These are phyloP conservation scores for Platyrinchus mystaceus DNA, from an alignment of 2,797 vertebrate species.

Conservation along the genomic window DNA sequence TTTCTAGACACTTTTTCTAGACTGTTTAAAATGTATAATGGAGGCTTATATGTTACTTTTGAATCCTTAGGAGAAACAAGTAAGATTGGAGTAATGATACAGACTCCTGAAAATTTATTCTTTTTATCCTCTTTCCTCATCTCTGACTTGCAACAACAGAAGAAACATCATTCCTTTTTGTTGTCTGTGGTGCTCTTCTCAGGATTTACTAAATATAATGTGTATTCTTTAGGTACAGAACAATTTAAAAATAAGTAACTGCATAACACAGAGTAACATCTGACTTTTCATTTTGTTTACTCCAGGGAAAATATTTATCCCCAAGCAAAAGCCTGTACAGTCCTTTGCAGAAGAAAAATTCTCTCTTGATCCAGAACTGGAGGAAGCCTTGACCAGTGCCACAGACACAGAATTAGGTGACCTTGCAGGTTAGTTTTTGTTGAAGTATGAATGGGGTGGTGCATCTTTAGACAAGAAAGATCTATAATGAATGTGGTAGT, in stretches of 20 bases:
- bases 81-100: not conserved
- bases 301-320: conserved; percentile 87
- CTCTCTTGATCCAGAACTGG: conserved; percentile 93
- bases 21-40: not conserved
- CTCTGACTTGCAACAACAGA: not conserved
- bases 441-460: not conserved
- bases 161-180: not conserved
- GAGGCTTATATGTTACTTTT: not conserved
- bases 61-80: not conserved
- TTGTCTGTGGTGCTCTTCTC: not conserved
- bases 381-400: conserved; percentile 95
- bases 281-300: not conserved
- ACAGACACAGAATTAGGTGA: conserved; percentile 95
- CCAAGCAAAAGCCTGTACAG: conserved; percentile 90
- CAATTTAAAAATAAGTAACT: not conserved
- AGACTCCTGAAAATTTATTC: not conserved
- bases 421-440: conserved; percentile 86
- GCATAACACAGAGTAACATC: not conserved
- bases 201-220: not conserved
- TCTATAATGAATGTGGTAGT: not conserved
- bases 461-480: not conserved
- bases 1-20: not conserved
- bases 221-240: not conserved
- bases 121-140: not conserved
- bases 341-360: conserved; percentile 84